phyloP scores from a whole-genome alignment of 2,888 invertebrate species.

The Drosophila anceps region DNA sequence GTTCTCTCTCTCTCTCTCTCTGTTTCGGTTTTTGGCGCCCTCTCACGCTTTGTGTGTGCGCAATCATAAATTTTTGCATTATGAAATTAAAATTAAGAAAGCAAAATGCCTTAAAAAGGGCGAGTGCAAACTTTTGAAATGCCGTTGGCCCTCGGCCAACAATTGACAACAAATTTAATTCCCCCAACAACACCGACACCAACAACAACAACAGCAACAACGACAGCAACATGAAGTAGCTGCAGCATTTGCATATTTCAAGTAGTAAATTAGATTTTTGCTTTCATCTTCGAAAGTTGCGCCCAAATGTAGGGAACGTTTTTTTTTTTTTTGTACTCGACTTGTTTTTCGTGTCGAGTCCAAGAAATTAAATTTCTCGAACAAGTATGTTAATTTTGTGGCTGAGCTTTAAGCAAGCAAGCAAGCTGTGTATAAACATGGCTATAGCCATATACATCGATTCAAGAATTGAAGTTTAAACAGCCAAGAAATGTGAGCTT shows the following conservation, averaged over 20 bases:
- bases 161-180: conserved; percentile 58
- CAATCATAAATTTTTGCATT: conserved; percentile 62
- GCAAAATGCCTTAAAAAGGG: conserved; percentile 44
- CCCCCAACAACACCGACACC: conserved; percentile 21
- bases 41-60: conserved; percentile 15
- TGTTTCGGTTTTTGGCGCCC: background rate
- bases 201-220: conserved; percentile 3
- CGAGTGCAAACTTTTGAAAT: conserved; percentile 48
- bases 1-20: background rate
- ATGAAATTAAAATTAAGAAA: conserved; percentile 63
- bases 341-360: background rate
- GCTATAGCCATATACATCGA: too few relatives aligned
- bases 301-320: conserved; percentile 36
- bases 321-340: conserved; percentile 12
- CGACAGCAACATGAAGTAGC: conserved; percentile 9
- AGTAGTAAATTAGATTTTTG: conserved; percentile 60
- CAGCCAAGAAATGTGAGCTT: too few relatives aligned
- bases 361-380: background rate
- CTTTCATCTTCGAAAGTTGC: conserved; percentile 50
- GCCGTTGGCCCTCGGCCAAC: conserved; percentile 48
- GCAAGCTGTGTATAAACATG: too few relatives aligned
- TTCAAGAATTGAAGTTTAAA: too few relatives aligned
- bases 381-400: background rate
- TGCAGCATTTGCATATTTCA: conserved; percentile 60
- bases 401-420: background rate